Evolutionary conservation across 2,797 vertebrate genomes (phyloP).

Genomic region (Schizopygopsis pylzovi): DNA sequence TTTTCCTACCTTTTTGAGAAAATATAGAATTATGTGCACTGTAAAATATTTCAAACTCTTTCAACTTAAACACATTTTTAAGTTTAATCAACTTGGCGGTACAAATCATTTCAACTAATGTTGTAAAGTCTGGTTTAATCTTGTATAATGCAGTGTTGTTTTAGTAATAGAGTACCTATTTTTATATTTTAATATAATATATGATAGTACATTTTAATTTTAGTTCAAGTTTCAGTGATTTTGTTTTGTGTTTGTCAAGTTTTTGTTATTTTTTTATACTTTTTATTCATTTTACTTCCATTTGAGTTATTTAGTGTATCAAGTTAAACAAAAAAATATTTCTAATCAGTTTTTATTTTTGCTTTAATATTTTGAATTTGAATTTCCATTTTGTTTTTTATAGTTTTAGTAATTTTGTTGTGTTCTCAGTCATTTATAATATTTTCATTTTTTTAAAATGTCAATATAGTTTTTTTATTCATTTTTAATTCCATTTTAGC

Average conservation of each 20-base stretch:
- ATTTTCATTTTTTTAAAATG: too few relatives aligned
- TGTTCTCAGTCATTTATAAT: too few relatives aligned
- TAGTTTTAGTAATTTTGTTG: background rate
- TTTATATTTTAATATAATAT: background rate
- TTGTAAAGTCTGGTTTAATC: too few relatives aligned
- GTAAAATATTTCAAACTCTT: background rate
- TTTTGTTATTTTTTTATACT: background rate
- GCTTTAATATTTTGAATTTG: background rate
- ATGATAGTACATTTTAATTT: background rate
- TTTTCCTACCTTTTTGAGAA: background rate
- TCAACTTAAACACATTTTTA: background rate
- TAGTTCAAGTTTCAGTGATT: too few relatives aligned
- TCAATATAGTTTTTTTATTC: too few relatives aligned
- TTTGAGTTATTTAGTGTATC: too few relatives aligned
- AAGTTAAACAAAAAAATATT: too few relatives aligned
- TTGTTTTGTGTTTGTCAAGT: background rate
- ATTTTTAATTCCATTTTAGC: too few relatives aligned
- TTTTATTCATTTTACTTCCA: too few relatives aligned
- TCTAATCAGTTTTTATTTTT: background rate
- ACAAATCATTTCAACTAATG: background rate
- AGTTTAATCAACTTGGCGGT: background rate
- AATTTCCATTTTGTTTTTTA: background rate
- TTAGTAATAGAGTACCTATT: background rate
- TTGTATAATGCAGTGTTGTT: too few relatives aligned
- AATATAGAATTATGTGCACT: background rate